Evolutionary conservation across 2,888 invertebrate genomes (phyloP).

Genomic region (Amiota mariae): DNA sequence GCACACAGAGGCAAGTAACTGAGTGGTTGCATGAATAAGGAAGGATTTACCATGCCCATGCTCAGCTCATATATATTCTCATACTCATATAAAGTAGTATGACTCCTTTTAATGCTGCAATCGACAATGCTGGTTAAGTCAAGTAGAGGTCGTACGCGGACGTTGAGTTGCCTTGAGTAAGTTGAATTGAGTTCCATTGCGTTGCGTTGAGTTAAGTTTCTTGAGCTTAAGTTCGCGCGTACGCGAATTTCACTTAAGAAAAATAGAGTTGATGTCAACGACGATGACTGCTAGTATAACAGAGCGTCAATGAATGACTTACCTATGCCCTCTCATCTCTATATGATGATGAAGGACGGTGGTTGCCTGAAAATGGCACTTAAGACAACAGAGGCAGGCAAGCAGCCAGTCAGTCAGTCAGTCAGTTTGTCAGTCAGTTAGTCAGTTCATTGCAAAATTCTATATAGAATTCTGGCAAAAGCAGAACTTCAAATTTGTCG

Average conservation of each 20-base stretch:
- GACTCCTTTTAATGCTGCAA: slow-evolving; percentile 44
- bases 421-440: too few species aligned
- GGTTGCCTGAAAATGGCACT: slow-evolving; percentile 15
- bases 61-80: neutral
- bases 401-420: too few species aligned
- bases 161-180: slow-evolving; percentile 48
- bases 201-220: slow-evolving; percentile 13
- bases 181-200: slow-evolving; percentile 36
- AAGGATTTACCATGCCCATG: neutral
- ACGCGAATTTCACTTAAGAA: slow-evolving; percentile 31
- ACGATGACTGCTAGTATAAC: neutral
- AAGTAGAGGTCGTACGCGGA: slow-evolving; percentile 66
- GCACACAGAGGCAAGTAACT: neutral
- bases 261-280: slow-evolving; percentile 23
- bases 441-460: neutral
- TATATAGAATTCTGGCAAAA: slow-evolving; percentile 1
- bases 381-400: slow-evolving; percentile 1
- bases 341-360: neutral
- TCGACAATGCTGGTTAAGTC: slow-evolving; percentile 70
- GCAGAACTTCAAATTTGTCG: slow-evolving; percentile 4
- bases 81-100: neutral
- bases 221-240: slow-evolving; percentile 15
- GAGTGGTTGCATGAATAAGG: neutral
- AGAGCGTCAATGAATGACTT: slow-evolving; percentile 14
- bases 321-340: neutral